Percentiles rank a stretch among this genome's conserved stretches.
phyloP scores from a whole-genome alignment of 2,888 invertebrate genomes.

The Galerucella nymphaeae region DNA sequence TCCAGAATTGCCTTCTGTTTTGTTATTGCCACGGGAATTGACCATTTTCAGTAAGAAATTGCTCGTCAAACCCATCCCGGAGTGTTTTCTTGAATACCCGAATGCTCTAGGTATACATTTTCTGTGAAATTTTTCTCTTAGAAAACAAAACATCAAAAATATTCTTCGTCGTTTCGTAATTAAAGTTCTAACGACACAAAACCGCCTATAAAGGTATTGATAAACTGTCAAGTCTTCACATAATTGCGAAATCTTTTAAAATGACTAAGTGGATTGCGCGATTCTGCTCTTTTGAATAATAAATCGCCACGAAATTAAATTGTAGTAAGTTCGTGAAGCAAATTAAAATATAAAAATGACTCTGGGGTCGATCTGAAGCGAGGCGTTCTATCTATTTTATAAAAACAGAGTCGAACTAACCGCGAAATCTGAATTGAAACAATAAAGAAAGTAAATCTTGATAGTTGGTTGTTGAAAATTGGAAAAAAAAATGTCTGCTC shows the following conservation, averaged over 20 bases:
- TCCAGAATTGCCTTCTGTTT: conserved; percentile 61
- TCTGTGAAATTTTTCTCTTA: not conserved
- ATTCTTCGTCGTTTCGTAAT: not conserved
- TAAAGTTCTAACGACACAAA: not conserved
- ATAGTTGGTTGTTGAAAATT: no score
- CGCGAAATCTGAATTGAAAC: not conserved
- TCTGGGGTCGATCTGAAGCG: conserved; percentile 36
- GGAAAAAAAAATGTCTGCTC: no score
- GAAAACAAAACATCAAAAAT: no score
- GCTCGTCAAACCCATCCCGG: conserved; percentile 47
- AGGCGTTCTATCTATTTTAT: conserved; percentile 26
- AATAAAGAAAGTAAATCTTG: not conserved
- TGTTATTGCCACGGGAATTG: conserved; percentile 60
- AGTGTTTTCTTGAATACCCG: conserved; percentile 35
- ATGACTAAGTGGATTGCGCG: conserved; percentile 17
- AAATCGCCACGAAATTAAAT: conserved; percentile 37
- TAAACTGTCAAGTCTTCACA: conserved; percentile 6
- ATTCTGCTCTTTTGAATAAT: conserved; percentile 33
- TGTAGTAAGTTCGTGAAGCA: conserved; percentile 34
- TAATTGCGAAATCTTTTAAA: conserved; percentile 20
- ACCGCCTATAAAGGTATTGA: not conserved
- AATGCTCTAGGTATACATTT: not conserved
- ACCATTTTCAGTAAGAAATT: conserved; percentile 58
- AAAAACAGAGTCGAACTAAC: not conserved
- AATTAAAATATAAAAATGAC: conserved; percentile 43